Percentiles rank a stretch among this genome's conserved stretches.
Evolutionary conservation across 2,888 invertebrate species (phyloP).

Genomic region (Micoletzkya japonica): DNA sequence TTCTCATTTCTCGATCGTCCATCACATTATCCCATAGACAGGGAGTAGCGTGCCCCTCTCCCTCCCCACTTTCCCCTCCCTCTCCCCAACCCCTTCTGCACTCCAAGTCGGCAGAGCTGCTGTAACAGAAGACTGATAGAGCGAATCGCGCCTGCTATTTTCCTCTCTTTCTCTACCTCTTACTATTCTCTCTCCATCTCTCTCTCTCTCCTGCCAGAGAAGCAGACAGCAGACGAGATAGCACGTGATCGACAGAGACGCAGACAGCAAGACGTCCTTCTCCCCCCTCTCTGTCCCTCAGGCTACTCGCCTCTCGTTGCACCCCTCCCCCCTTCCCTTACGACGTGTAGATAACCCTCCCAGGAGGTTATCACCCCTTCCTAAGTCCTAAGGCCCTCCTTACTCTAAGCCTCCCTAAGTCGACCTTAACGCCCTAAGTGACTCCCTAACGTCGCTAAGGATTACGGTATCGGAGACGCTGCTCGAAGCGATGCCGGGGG

Average conservation of each 20-base stretch:
- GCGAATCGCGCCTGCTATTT: neutral
- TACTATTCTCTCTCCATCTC: neutral
- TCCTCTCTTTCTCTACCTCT: neutral
- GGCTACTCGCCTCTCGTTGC: neutral
- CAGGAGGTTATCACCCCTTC: conserved; percentile 19
- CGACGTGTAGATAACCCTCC: neutral
- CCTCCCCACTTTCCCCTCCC: too few relatives aligned
- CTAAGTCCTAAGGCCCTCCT: neutral
- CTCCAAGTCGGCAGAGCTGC: too few relatives aligned
- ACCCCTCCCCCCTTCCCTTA: neutral
- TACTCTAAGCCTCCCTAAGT: neutral
- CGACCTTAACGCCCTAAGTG: neutral
- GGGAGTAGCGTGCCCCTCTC: too few relatives aligned
- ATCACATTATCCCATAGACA: too few relatives aligned
- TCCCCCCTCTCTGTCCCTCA: neutral
- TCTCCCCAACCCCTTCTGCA: too few relatives aligned
- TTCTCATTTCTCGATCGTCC: too few relatives aligned
- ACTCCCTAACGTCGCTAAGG: too few relatives aligned
- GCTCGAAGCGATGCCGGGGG: conserved; percentile 9
- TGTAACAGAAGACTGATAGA: too few relatives aligned
- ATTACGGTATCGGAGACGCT: too few relatives aligned
- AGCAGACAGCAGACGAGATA: neutral
- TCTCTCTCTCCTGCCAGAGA: neutral
- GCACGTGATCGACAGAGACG: too few relatives aligned
- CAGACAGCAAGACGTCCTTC: neutral